phyloP scores from a whole-genome alignment of 2,888 invertebrate species.

The Idaea biselata region DNA sequence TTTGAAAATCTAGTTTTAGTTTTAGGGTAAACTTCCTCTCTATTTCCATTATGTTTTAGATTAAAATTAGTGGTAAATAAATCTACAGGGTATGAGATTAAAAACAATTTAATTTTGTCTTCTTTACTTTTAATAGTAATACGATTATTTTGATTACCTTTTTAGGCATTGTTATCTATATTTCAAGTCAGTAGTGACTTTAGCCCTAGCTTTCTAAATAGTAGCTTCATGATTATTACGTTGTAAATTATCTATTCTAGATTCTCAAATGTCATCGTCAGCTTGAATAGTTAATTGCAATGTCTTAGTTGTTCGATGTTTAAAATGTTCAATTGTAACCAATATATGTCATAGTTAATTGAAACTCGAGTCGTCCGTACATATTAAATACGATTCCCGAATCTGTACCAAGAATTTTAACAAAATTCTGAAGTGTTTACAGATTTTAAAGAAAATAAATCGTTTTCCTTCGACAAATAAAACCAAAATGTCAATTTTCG shows the following conservation, averaged over 20 bases:
- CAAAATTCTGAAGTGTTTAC: neutral
- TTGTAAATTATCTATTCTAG: neutral
- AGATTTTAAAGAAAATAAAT: neutral
- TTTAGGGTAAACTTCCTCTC: neutral
- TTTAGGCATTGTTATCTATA: neutral
- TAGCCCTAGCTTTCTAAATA: neutral
- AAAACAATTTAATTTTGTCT: neutral
- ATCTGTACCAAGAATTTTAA: neutral
- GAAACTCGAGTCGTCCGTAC: neutral
- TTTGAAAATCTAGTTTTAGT: constrained; percentile 24
- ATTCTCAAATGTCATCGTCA: constrained; percentile 23
- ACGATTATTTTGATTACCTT: neutral
- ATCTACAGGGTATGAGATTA: constrained; percentile 18
- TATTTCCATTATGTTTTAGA: neutral
- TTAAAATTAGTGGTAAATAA: constrained; percentile 2
- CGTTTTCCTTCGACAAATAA: neutral
- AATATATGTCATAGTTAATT: neutral
- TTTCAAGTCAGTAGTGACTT: neutral
- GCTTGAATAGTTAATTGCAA: constrained; percentile 7
- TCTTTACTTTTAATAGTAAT: neutral
- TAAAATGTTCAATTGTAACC: neutral
- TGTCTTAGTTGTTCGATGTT: constrained; percentile 12
- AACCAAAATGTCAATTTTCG: neutral
- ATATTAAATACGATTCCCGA: neutral
- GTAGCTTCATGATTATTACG: neutral